These are phyloP conservation scores for Camponotus pennsylvanicus DNA, from an alignment of 1,140 invertebrate species.

Conservation along the genomic window DNA sequence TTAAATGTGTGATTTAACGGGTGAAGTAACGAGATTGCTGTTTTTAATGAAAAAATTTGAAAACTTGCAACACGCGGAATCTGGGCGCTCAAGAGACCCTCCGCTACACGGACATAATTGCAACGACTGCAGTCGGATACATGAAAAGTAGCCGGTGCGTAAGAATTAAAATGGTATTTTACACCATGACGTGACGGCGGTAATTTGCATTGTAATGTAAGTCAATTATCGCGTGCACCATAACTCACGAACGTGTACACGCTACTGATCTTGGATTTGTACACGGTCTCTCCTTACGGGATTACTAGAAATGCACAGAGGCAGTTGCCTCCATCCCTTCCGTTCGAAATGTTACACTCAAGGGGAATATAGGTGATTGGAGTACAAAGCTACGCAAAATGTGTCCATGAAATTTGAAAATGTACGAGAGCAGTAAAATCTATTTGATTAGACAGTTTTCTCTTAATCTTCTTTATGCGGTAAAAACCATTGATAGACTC, in stretches of 20 bases:
- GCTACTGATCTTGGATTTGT: constrained; percentile 60
- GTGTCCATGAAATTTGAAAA: constrained; percentile 36
- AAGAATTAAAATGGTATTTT: constrained; percentile 64
- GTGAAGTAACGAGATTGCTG: constrained; percentile 32
- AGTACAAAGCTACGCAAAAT: constrained; percentile 24
- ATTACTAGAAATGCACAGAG: constrained; percentile 68
- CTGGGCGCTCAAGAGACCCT: neutral
- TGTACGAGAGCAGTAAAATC: neutral
- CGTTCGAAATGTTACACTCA: constrained; percentile 57
- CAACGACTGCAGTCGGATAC: constrained; percentile 17
- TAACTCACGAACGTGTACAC: constrained; percentile 72
- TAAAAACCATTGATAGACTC: neutral
- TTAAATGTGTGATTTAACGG: constrained; percentile 42
- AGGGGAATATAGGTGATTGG: constrained; percentile 59
- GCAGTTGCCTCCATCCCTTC: constrained; percentile 42
- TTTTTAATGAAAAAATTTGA: constrained; percentile 25
- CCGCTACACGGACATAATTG: constrained; percentile 33
- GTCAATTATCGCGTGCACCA: constrained; percentile 71
- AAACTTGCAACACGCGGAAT: constrained; percentile 11
- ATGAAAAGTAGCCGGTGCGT: constrained; percentile 41
- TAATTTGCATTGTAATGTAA: constrained; percentile 75
- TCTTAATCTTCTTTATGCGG: neutral
- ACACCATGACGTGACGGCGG: constrained; percentile 66
- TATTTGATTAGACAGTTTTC: neutral
- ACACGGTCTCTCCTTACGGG: constrained; percentile 40